Base-by-base conservation (phyloP, 2,888 invertebrate species). In the Oscheius myriophilus region DNA sequence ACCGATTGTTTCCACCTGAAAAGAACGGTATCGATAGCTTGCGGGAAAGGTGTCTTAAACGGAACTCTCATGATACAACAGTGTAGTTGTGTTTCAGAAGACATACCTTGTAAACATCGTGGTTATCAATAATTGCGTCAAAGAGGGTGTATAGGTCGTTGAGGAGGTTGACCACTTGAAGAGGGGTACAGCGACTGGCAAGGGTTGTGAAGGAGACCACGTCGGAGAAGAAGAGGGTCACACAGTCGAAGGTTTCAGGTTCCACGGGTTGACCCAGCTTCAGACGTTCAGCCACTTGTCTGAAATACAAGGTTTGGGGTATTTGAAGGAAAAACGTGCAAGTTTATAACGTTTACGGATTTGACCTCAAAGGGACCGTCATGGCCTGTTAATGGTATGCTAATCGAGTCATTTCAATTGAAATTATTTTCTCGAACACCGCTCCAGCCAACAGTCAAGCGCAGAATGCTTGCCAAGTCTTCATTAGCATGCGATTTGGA, bases 1-100 rank as follows among this genome's bases (percentile, higher is more conserved):
- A 0, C 83, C 82, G 41, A 83, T 83, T 21, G 80, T 80, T 63
- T 78, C 81, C 1, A 78, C 75, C 75, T 80, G 51, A 55, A 73
- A 21, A 65, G 25, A 58, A 42, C 42, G 14, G 42, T 9, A 42
- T 16, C 4, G 12, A 42, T 14, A 11, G 42, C 9, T 14, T 42
- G 14, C 42, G n/a, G n/a, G n/a, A 49, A 11, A 49, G 12, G 12
- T 16, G 49, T 6, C 21, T 49, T 49, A 49, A 3, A 18, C 21
- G 4, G 21, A 49, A 49, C n/a, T 6, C 21, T 49, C n/a, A 68
- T 18, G 39, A 14, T 21, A 42, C 1, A 9, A n/a, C n/a, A n/a
- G n/a, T n/a, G n/a, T n/a, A n/a, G n/a, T n/a, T n/a, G n/a, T n/a
- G n/a, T 42, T 16, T 45, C 45, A 16, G 18, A 25, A 21, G 1